Evolutionary conservation across 2,888 invertebrate species (phyloP).

Genomic region (Melanotus villosus): DNA sequence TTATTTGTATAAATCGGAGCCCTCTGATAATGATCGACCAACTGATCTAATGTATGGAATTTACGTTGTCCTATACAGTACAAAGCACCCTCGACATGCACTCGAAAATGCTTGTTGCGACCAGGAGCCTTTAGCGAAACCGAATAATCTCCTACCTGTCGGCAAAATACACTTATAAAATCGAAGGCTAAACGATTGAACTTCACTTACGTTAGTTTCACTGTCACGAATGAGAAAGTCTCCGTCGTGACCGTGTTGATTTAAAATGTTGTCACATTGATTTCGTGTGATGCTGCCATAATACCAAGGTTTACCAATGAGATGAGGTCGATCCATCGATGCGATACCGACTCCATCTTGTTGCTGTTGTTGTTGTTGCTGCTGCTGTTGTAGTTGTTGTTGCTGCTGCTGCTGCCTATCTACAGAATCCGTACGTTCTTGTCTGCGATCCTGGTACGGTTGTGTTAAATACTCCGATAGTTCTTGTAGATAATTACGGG

Average conservation of each 20-base stretch:
- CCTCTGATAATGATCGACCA: slow-evolving; percentile 98
- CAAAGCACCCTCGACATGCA: slow-evolving; percentile 92
- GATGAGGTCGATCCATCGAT: slow-evolving; percentile 76
- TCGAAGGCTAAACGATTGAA: neutral
- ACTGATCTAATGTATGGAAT: slow-evolving; percentile 95
- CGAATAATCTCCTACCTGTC: slow-evolving; percentile 96
- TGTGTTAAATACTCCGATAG: slow-evolving; percentile 90
- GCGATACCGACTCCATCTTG: slow-evolving; percentile 54
- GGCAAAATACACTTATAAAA: neutral
- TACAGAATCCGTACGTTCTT: slow-evolving; percentile 64
- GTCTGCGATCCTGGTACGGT: slow-evolving; percentile 77
- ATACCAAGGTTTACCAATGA: slow-evolving; percentile 94
- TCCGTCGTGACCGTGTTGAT: slow-evolving; percentile 96
- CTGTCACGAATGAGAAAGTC: slow-evolving; percentile 99
- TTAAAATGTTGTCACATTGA: slow-evolving; percentile 96
- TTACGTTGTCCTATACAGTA: slow-evolving; percentile 99
- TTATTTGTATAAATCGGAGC: slow-evolving; percentile 99
- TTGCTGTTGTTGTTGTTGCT: slow-evolving; percentile 59
- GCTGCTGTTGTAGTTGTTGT: slow-evolving; percentile 42
- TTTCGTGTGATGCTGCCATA: slow-evolving; percentile 96
- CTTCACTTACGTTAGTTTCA: slow-evolving; percentile 93
- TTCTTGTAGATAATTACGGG: slow-evolving; percentile 94
- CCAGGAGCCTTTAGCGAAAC: slow-evolving; percentile 98
- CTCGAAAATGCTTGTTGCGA: slow-evolving; percentile 99
- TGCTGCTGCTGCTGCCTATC: slow-evolving; percentile 62